phyloP scores from a whole-genome alignment of 2,113 vertebrate genomes.

The Platysternon megacephalum region DNA sequence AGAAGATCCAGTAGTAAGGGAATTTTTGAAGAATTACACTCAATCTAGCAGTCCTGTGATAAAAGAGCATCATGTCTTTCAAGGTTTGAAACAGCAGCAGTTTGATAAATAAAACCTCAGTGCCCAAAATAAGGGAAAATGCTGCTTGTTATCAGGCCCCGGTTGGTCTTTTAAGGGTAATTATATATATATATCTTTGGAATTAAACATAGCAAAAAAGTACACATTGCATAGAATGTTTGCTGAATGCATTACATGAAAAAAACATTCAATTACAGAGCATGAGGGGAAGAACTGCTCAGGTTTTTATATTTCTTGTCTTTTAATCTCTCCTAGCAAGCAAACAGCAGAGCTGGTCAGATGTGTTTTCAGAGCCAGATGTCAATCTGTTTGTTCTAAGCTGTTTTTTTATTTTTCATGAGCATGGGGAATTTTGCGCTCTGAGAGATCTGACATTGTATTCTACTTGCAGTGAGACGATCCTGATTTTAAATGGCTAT shows the following conservation, averaged over 20 bases:
- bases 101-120: not conserved
- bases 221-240: not conserved
- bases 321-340: not conserved
- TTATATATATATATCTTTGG: not conserved
- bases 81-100: not conserved
- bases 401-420: not conserved
- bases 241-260: not conserved
- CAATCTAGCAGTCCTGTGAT: not conserved
- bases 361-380: not conserved
- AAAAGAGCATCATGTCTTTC: not conserved
- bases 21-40: not conserved
- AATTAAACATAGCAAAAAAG: not conserved
- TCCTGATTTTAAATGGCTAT: slow-evolving; percentile 2
- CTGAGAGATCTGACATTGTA: not conserved
- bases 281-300: not conserved
- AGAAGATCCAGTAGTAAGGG: not conserved
- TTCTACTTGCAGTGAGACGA: not conserved
- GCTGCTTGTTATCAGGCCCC: not conserved
- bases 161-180: not conserved
- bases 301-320: not conserved
- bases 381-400: not conserved
- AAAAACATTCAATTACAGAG: not conserved
- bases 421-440: not conserved
- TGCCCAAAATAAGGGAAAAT: not conserved
- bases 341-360: not conserved